Base-by-base conservation (phyloP, 2,797 vertebrate genomes). In the Selene dorsalis region DNA sequence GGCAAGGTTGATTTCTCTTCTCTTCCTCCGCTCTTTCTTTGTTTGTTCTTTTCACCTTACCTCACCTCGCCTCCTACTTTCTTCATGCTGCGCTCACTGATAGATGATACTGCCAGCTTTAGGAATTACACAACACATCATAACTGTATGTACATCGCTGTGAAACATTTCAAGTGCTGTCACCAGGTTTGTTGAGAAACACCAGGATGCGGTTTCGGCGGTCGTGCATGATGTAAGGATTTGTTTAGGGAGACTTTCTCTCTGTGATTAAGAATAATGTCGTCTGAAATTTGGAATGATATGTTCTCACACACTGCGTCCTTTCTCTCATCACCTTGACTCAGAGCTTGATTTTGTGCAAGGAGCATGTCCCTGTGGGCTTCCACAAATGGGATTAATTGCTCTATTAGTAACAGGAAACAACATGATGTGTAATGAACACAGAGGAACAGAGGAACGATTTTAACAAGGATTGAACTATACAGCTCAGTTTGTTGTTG, bases 221-320 rank as follows among this genome's bases (percentile, higher is more conserved):
- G 81, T 73, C 58, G 50, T 28, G 59, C 70, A 48, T 16, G 12
- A 58, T 78, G 56, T 60, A 82, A 55, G 71, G 53, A 66, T 88
- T 85, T 88, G 84, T 91, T 90, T 78, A 79, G 83, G 79, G 71
- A 87, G 79, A 76, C 60, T 86, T 81, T 89, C 69, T 80, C 32
- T 43, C 75, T 1, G 73, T 88, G 84, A 92, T 90, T 90, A 84
- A 87, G 82, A 92, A 75, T 83, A 88, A 87, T 88, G 70, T 80
- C 77, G 77, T 86, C 64, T 71, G 55, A 79, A 61, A 86, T 77
- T 73, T 79, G 73, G 82, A 74, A 77, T 3, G 69, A 79, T 83
- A 52, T 47, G 24, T 69, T 59, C 65, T 84, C 64, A 17, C 58
- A 80, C 69, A 67, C 72, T 85, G 77, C 1, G 39, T 76, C 70